Conservation (phyloP, 1,140 invertebrate genomes). For the Pseudoatta argentina region DNA sequence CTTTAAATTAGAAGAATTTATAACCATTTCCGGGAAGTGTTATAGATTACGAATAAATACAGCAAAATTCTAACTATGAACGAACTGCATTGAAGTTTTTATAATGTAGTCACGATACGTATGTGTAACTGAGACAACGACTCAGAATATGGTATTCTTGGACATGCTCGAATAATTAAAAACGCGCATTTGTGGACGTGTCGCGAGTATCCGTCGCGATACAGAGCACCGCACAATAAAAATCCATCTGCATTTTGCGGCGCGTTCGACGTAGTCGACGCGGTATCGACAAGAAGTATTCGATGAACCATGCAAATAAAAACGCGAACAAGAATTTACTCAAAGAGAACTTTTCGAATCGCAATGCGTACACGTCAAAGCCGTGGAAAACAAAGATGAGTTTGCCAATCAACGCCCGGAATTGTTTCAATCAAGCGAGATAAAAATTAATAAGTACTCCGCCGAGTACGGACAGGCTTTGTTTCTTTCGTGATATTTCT, state of each 20-base stretch:
- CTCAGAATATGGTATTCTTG: not conserved
- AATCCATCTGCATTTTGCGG: conserved; percentile 16
- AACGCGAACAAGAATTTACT: conserved; percentile 22
- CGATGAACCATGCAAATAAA: conserved; percentile 10
- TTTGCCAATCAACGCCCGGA: conserved; percentile 26
- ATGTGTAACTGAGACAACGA: not conserved
- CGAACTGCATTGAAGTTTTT: not conserved
- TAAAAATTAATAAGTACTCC: conserved; percentile 42
- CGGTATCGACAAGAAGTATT: conserved; percentile 11
- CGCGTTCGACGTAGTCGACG: not conserved
- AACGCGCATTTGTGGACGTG: not conserved
- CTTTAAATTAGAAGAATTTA: not conserved
- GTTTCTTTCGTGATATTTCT: conserved; percentile 38
- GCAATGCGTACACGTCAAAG: conserved; percentile 22
- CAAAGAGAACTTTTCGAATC: not conserved
- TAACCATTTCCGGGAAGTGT: not conserved
- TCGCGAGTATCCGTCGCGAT: not conserved
- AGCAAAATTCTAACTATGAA: not conserved
- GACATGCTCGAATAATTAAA: conserved; percentile 35
- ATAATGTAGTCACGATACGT: not conserved
- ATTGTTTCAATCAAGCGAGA: conserved; percentile 21
- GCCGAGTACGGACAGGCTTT: not conserved
- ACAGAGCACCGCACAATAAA: conserved; percentile 14
- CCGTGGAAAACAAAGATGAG: conserved; percentile 42
- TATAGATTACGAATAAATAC: not conserved